These are phyloP conservation scores for Crotalus helleri DNA, from an alignment of 2,113 vertebrate species.

Conservation along the genomic window DNA sequence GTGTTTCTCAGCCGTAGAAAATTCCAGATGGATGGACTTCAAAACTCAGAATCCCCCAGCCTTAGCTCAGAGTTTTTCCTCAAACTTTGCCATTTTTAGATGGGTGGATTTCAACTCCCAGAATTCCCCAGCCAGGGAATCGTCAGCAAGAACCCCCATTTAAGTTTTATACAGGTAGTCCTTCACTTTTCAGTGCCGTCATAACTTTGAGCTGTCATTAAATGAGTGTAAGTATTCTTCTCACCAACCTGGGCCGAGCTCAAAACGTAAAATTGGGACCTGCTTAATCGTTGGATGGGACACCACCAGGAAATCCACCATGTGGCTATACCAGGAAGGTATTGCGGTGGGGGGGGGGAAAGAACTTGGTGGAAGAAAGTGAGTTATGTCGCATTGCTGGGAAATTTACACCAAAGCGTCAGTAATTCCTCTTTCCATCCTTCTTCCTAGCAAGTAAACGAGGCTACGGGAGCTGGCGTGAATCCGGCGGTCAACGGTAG, in stretches of 20 bases:
- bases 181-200: not conserved
- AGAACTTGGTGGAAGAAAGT: not conserved
- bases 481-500: constrained; percentile 66
- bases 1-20: too few species aligned
- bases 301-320: not conserved
- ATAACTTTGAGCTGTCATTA: not conserved
- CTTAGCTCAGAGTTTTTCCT: too few species aligned
- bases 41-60: too few species aligned
- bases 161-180: not conserved
- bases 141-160: not conserved
- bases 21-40: too few species aligned
- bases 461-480: constrained; percentile 76
- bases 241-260: not conserved
- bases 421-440: not conserved
- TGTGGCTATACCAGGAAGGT: not conserved
- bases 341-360: fast-evolving
- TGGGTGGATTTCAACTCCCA: too few species aligned
- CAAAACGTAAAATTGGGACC: not conserved
- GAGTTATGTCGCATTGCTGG: not conserved
- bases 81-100: too few species aligned
- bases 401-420: not conserved
- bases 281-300: not conserved
- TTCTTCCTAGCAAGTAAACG: constrained; percentile 72
- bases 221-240: not conserved
- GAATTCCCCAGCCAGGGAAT: not conserved